Conservation (phyloP, 2,113 vertebrate genomes). For the Gnathonemus longibarbis region DNA sequence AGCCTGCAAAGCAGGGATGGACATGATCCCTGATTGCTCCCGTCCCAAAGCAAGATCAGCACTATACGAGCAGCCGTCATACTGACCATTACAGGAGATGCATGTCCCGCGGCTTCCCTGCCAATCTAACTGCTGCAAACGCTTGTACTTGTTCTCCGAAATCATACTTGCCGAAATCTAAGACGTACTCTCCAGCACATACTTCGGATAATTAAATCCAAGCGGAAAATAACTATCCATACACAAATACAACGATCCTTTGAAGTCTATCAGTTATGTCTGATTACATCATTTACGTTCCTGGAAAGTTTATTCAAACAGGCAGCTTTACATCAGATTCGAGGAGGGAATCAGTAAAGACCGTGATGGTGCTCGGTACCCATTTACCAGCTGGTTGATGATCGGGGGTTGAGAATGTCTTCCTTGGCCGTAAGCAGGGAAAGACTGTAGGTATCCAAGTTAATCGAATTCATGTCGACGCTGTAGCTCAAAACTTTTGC, state of each 20-base stretch:
- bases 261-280: neutral
- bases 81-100: neutral
- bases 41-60: neutral
- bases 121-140: neutral
- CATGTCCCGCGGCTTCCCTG: neutral
- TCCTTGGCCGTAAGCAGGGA: conserved; percentile 48
- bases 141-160: neutral
- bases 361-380: neutral
- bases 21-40: neutral
- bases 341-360: neutral
- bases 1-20: neutral
- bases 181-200: neutral
- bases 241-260: neutral
- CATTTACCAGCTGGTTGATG: conserved; percentile 45
- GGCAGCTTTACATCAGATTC: neutral
- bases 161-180: neutral
- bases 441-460: conserved; percentile 45
- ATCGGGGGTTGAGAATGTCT: conserved; percentile 45
- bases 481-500: neutral
- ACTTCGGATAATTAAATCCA: neutral
- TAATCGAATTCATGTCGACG: conserved; percentile 35
- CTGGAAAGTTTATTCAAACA: neutral
- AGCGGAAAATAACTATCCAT: neutral
- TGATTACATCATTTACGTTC: neutral
- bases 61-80: neutral